Evolutionary conservation across 2,113 vertebrate genomes (phyloP).

Genomic region (Chionomys nivalis): DNA sequence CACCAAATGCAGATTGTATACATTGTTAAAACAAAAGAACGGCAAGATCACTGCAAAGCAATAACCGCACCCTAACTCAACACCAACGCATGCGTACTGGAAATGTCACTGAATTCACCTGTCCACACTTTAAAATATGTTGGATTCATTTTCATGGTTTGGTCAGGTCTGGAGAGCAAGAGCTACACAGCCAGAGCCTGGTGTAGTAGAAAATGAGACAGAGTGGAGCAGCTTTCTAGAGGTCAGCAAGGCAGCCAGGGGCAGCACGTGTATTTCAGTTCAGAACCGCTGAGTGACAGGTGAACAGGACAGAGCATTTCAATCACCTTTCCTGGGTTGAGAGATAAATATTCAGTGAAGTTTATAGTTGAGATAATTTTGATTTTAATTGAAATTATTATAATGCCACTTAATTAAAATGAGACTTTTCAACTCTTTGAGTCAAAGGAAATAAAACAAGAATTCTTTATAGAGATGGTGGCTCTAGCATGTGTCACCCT

Average conservation of each 20-base stretch:
- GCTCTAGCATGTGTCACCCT: neutral
- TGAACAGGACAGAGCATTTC: neutral
- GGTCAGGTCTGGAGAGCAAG: neutral
- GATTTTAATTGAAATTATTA: neutral
- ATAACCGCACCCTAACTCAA: neutral
- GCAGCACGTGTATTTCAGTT: neutral
- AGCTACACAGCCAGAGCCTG: neutral
- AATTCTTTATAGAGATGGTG: neutral
- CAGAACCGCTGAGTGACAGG: neutral
- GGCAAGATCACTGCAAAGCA: neutral
- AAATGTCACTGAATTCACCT: neutral
- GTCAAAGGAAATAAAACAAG: neutral
- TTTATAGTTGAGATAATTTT: neutral
- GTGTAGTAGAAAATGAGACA: neutral
- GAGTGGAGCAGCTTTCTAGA: neutral
- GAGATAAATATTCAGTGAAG: neutral
- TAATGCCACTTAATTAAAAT: neutral
- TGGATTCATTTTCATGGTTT: neutral
- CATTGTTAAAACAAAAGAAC: conserved; percentile 11
- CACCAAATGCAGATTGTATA: neutral
- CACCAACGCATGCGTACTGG: neutral
- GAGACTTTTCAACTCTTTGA: neutral
- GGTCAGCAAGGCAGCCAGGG: neutral
- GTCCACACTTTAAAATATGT: conserved; percentile 17
- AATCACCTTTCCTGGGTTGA: neutral